Evolutionary conservation across 1,140 invertebrate species (phyloP).

Genomic region (Drosophila persimilis): DNA sequence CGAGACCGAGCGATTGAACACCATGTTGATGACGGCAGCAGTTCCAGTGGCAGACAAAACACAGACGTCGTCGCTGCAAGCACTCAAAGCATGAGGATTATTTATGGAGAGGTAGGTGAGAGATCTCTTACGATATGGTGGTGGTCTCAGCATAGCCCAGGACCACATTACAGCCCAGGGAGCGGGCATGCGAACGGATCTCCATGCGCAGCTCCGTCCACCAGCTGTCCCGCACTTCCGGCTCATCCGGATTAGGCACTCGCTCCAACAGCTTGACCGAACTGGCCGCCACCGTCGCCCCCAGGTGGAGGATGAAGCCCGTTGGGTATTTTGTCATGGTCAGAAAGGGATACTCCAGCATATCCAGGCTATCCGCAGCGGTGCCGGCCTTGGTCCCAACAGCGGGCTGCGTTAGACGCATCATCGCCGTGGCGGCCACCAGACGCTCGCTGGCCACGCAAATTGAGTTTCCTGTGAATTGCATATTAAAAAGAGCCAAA

Average conservation of each 20-base stretch:
- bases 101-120: not conserved
- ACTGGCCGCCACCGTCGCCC: constrained; percentile 93
- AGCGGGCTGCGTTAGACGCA: constrained; percentile 83
- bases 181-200: constrained; percentile 94
- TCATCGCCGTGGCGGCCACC: constrained; percentile 78
- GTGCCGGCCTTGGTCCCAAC: constrained; percentile 51
- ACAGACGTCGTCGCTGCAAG: constrained; percentile 94
- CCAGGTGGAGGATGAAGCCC: constrained; percentile 94
- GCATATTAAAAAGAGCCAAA: not conserved
- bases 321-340: constrained; percentile 95
- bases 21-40: constrained; percentile 91
- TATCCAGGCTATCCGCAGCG: constrained; percentile 88
- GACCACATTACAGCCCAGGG: constrained; percentile 96
- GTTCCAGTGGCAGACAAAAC: constrained; percentile 96
- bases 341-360: constrained; percentile 97
- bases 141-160: constrained; percentile 95
- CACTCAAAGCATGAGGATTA: not conserved
- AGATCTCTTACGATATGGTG: constrained; percentile 90
- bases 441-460: constrained; percentile 80
- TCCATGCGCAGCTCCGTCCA: constrained; percentile 98
- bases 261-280: constrained; percentile 94
- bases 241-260: constrained; percentile 92
- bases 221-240: constrained; percentile 95
- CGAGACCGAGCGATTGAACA: constrained; percentile 82
- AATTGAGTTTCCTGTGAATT: constrained; percentile 76